These are phyloP conservation scores for Halcyon smyrnensis DNA, from an alignment of 2,797 vertebrate species.

Conservation along the genomic window DNA sequence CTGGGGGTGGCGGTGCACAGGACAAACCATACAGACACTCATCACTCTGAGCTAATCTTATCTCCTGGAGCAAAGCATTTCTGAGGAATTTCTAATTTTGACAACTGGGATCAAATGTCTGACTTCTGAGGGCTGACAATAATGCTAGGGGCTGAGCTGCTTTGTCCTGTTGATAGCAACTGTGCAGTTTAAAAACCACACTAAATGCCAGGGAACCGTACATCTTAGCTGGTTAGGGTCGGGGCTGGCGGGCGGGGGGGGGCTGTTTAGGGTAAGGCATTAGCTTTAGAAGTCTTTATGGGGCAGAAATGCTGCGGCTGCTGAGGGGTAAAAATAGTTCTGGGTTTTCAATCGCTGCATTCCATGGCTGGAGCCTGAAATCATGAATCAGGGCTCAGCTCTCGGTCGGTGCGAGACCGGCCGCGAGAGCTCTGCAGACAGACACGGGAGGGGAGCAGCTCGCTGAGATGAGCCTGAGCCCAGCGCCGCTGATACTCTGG, in stretches of 20 bases:
- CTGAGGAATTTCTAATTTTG: slow-evolving; percentile 71
- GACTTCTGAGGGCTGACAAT: slow-evolving; percentile 60
- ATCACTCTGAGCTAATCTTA: slow-evolving; percentile 43
- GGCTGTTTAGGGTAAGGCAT: slow-evolving; percentile 25
- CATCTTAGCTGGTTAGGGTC: neutral
- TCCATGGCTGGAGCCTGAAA: slow-evolving; percentile 69
- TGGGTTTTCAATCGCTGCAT: slow-evolving; percentile 72
- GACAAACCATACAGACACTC: neutral
- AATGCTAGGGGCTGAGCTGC: slow-evolving; percentile 42
- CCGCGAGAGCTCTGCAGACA: neutral
- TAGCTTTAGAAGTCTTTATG: slow-evolving; percentile 49
- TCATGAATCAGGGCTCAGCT: slow-evolving; percentile 62
- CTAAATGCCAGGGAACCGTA: slow-evolving; percentile 11
- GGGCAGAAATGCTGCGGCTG: slow-evolving; percentile 67
- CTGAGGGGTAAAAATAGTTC: slow-evolving; percentile 74
- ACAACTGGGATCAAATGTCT: slow-evolving; percentile 54
- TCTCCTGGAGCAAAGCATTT: slow-evolving; percentile 36
- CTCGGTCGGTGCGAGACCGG: neutral
- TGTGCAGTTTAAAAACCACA: neutral
- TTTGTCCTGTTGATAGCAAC: slow-evolving; percentile 68
- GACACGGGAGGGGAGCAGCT: neutral
- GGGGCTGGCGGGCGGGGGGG: neutral
- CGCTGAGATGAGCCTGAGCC: slow-evolving; percentile 36
- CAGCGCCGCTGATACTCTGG: slow-evolving; percentile 67
- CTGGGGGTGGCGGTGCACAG: neutral